Percentiles rank a stretch among this genome's conserved stretches.
These are phyloP conservation scores for Apotomis betuletana DNA, from an alignment of 2,888 invertebrate genomes.

Conservation along the genomic window DNA sequence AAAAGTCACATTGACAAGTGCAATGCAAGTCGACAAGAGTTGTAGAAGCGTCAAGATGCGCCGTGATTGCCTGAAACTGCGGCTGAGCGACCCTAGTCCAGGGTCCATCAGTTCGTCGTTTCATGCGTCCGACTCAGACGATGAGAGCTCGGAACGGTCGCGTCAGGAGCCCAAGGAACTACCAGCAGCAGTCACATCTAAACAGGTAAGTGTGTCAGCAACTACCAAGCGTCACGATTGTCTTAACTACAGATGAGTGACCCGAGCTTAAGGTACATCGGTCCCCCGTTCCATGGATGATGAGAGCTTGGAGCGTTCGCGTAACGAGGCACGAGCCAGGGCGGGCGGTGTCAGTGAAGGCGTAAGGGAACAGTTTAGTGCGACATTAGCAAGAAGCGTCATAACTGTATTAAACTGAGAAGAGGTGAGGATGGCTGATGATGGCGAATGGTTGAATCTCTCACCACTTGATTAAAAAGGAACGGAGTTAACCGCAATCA, in stretches of 20 bases:
- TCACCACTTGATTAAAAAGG: too few relatives aligned
- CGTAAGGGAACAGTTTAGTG: constrained; percentile 3
- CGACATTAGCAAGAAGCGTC: background rate
- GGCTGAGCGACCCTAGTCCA: constrained; percentile 76
- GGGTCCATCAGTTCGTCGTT: constrained; percentile 65
- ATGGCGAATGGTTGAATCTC: too few relatives aligned
- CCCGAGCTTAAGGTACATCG: too few relatives aligned
- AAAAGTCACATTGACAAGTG: constrained; percentile 8
- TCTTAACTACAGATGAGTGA: background rate
- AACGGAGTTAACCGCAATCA: too few relatives aligned
- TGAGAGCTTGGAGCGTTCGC: background rate
- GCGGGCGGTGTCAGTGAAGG: too few relatives aligned
- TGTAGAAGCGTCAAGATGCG: constrained; percentile 60
- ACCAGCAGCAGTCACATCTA: constrained; percentile 60
- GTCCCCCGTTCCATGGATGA: too few relatives aligned
- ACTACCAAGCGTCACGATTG: too few relatives aligned
- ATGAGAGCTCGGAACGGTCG: constrained; percentile 68
- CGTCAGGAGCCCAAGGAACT: constrained; percentile 59
- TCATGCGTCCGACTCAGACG: constrained; percentile 76
- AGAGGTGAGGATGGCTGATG: too few relatives aligned
- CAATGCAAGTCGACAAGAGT: constrained; percentile 25
- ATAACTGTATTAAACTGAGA: background rate
- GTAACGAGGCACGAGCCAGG: too few relatives aligned
- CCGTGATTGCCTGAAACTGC: constrained; percentile 75
- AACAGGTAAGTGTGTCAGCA: constrained; percentile 58